Conservation (phyloP, 2,888 invertebrate species). For the Ceraclea dissimilis region DNA sequence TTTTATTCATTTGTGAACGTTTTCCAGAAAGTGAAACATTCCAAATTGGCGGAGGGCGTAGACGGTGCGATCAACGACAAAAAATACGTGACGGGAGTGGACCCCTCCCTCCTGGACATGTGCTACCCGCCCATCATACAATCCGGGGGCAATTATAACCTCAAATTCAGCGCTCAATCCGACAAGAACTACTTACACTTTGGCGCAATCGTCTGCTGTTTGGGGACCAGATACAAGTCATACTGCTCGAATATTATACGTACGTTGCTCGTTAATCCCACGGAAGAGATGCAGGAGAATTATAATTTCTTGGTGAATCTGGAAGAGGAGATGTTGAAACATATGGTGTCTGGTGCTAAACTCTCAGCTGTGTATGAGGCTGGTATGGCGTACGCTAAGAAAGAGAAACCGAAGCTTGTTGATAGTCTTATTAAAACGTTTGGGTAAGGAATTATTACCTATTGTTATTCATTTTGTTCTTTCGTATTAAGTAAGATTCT, state of each 20-base stretch:
- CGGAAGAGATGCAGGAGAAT: conserved; percentile 67
- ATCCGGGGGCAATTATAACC: conserved; percentile 94
- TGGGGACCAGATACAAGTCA: conserved; percentile 92
- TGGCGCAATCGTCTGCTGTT: conserved; percentile 89
- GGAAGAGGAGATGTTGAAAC: conserved; percentile 85
- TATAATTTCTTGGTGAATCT: conserved; percentile 87
- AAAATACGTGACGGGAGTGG: conserved; percentile 88
- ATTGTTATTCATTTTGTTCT: no score
- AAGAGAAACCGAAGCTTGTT: conserved; percentile 75
- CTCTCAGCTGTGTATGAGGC: conserved; percentile 82
- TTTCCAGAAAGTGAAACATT: conserved; percentile 88
- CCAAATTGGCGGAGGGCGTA: conserved; percentile 89
- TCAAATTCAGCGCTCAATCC: conserved; percentile 93
- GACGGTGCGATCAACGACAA: conserved; percentile 91
- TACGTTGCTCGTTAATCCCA: conserved; percentile 93
- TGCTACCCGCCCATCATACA: conserved; percentile 99
- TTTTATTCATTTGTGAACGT: no score
- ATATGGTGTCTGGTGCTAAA: conserved; percentile 73
- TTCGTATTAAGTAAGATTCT: no score
- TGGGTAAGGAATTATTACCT: conserved; percentile 58
- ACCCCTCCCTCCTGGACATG: conserved; percentile 86
- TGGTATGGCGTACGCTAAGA: conserved; percentile 73
- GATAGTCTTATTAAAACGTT: conserved; percentile 91
- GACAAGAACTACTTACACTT: conserved; percentile 93
- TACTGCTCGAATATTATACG: conserved; percentile 98